These are phyloP conservation scores for Hydropsyche betteni DNA, from an alignment of 2,888 invertebrate species.

Conservation along the genomic window DNA sequence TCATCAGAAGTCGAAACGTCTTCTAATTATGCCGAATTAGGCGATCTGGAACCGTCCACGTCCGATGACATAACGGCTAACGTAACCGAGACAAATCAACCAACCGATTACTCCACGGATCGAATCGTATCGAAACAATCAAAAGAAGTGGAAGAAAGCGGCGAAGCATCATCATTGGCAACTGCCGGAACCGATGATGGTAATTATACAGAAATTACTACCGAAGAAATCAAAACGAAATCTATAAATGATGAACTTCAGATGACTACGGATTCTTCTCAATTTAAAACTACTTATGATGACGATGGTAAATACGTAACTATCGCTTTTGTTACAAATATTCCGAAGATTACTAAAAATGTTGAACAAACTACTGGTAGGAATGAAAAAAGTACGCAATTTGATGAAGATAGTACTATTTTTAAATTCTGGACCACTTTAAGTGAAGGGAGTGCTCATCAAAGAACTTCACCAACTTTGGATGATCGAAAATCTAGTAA, in stretches of 20 bases:
- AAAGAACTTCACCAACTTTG: not conserved
- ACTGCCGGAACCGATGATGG: slow-evolving; percentile 45
- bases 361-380: slow-evolving; percentile 35
- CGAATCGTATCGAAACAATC: slow-evolving; percentile 25
- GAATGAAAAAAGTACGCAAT: slow-evolving; percentile 42
- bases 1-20: not conserved
- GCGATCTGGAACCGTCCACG: slow-evolving; percentile 5
- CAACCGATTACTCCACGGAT: slow-evolving; percentile 3
- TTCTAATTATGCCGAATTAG: slow-evolving; percentile 20
- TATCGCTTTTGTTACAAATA: slow-evolving; percentile 42
- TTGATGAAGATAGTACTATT: slow-evolving; percentile 40
- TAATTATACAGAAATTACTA: slow-evolving; percentile 1
- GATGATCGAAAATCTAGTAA: not conserved
- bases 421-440: slow-evolving; percentile 50
- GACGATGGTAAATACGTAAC: slow-evolving; percentile 34
- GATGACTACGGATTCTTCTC: not conserved
- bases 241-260: slow-evolving; percentile 10
- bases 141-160: slow-evolving; percentile 33
- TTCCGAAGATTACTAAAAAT: slow-evolving; percentile 37
- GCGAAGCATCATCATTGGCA: slow-evolving; percentile 39
- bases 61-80: not conserved
- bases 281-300: slow-evolving; percentile 26
- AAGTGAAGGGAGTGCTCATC: slow-evolving; percentile 14
- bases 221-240: slow-evolving; percentile 53
- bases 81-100: not conserved